phyloP scores from a whole-genome alignment of 2,888 invertebrate genomes.

The Spilarctia lutea region DNA sequence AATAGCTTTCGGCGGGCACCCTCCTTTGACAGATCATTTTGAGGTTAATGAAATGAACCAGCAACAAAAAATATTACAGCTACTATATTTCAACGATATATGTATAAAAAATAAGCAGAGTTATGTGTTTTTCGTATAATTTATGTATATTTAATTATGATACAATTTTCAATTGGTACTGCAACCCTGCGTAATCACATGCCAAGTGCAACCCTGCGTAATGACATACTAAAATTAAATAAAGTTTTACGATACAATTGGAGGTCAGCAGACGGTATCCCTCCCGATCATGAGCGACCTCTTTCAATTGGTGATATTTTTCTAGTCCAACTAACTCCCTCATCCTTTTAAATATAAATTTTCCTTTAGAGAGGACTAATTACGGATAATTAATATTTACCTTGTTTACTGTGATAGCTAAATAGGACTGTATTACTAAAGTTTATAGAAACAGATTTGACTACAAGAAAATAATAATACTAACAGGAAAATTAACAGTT shows the following conservation, averaged over 20 bases:
- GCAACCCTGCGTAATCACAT: too few species aligned
- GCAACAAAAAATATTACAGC: slow-evolving; percentile 30
- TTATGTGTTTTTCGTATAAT: not conserved
- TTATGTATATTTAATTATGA: not conserved
- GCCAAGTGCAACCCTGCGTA: too few species aligned
- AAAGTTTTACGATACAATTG: too few species aligned
- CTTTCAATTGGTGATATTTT: too few species aligned
- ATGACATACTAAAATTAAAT: too few species aligned
- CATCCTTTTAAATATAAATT: not conserved
- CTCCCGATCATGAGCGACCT: too few species aligned
- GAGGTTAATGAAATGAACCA: slow-evolving; percentile 59
- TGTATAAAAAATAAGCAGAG: not conserved
- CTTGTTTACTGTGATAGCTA: too few species aligned
- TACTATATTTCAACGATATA: not conserved
- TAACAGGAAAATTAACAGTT: not conserved
- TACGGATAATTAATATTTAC: not conserved
- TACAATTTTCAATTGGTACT: not conserved
- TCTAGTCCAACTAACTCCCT: not conserved
- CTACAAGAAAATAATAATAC: not conserved
- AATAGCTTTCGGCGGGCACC: slow-evolving; percentile 55
- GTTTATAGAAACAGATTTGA: not conserved
- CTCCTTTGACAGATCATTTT: slow-evolving; percentile 65
- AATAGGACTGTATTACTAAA: too few species aligned
- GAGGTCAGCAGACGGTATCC: too few species aligned
- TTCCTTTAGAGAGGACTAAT: not conserved